These are phyloP conservation scores for Ochropleura plecta DNA, from an alignment of 2,888 invertebrate species.

Conservation along the genomic window DNA sequence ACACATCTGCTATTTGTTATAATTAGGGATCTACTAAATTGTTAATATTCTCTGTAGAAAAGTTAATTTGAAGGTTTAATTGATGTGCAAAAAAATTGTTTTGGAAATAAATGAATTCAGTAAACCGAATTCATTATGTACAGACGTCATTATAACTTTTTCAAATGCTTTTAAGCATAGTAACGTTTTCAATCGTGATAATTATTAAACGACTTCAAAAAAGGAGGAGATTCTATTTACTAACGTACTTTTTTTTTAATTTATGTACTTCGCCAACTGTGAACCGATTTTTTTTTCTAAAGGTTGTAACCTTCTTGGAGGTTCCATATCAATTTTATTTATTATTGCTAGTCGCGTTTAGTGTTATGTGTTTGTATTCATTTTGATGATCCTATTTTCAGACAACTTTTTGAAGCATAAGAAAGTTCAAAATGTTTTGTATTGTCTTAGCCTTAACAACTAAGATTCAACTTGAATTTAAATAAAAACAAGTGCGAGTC, in stretches of 20 bases:
- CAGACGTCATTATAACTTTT: background rate
- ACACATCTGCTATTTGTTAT: slow-evolving; percentile 36
- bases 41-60: background rate
- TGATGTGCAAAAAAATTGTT: background rate
- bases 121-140: background rate
- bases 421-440: too few relatives aligned
- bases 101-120: background rate
- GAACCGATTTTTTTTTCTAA: too few relatives aligned
- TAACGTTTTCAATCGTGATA: background rate
- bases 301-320: too few relatives aligned
- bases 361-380: background rate
- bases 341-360: too few relatives aligned
- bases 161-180: background rate
- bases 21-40: slow-evolving; percentile 23
- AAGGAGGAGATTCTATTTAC: too few relatives aligned
- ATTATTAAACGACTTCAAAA: background rate
- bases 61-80: background rate
- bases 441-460: background rate
- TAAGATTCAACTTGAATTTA: background rate
- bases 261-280: too few relatives aligned
- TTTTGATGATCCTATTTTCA: background rate
- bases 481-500: too few relatives aligned
- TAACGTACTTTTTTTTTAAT: too few relatives aligned
- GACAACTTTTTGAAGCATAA: background rate
- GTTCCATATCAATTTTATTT: too few relatives aligned